These are phyloP conservation scores for Pterobdella sp. DNA, from an alignment of 2,888 invertebrate genomes.

Conservation along the genomic window DNA sequence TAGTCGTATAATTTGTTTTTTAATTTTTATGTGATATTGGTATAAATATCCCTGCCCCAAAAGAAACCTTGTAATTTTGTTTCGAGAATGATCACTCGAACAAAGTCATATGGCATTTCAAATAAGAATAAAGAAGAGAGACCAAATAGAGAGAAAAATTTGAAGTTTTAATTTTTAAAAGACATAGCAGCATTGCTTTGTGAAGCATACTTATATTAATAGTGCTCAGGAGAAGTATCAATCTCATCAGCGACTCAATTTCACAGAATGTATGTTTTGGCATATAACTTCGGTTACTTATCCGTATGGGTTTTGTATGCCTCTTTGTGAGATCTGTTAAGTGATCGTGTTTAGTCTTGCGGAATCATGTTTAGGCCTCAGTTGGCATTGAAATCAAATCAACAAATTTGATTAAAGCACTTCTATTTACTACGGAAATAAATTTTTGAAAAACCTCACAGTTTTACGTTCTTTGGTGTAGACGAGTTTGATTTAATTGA, in stretches of 20 bases:
- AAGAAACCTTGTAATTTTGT: no score
- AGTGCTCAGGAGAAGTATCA: slow-evolving; percentile 8
- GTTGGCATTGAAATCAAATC: no score
- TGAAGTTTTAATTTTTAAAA: background rate
- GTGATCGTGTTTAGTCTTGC: background rate
- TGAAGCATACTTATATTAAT: background rate
- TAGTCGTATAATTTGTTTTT: no score
- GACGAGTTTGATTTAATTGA: no score
- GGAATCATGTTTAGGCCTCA: no score
- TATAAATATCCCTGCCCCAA: no score
- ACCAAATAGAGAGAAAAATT: background rate
- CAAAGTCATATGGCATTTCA: background rate
- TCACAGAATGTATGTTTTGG: background rate
- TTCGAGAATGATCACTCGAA: background rate
- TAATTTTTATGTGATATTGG: no score
- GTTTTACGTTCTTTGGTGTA: no score
- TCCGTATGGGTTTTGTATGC: background rate
- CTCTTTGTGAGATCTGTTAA: background rate
- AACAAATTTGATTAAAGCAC: no score
- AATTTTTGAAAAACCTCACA: no score
- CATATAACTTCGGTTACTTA: background rate
- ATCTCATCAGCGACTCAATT: background rate
- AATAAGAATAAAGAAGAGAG: background rate
- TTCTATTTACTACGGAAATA: no score
- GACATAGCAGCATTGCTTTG: background rate